Evolutionary conservation across 1,140 invertebrate species (phyloP), one percentile per base, ranked within the genome.

Genomic region (Mizuhopecten yessoensis): DNA sequence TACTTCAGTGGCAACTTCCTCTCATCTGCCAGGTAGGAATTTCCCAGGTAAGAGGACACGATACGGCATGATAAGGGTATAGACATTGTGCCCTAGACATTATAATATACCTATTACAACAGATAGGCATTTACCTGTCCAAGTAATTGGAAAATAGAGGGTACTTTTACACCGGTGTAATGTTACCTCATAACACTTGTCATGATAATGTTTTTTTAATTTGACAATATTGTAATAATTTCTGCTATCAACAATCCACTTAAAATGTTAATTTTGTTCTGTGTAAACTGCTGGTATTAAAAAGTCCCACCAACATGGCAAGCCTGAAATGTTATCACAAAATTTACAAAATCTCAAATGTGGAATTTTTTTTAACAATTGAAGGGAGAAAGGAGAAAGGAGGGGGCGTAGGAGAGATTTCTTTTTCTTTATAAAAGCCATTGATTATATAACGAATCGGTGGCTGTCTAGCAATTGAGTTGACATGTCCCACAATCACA

Each of bases 141-240:
- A n/a, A 29, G 57, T 75, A 75, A 29, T 75, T 29, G n/a, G 57
- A 29, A 29, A 75, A 75, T 75, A 29, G 0, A 29, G 57, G 15
- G 29, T n/a, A 75, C 11, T 17, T 75, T 75, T 75, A 75, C 57
- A n/a, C 57, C 0, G 57, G 57, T 75, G 57, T 75, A 75, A 75
- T 17, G 17, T 75, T 75, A 75, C 17, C 3, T 75, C 57, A n/a
- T 0, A 29, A n/a, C 9, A 75, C 29, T 75, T 75, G 29, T 75
- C 57, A 29, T 75, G 15, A 75, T 75, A 75, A 75, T 75, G 57
- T 0, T 11, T 1, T 29, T 57, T 75, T 75, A 75, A 29, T 75
- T 75, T n/a, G 57, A 75, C 57, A 75, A 75, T 75, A 75, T 75
- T 75, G 57, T 75, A 29, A 75, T 75, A 75, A 75, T 29, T 29